Conservation (phyloP, 2,113 vertebrate genomes). For the Rhinichthys klamathensis region DNA sequence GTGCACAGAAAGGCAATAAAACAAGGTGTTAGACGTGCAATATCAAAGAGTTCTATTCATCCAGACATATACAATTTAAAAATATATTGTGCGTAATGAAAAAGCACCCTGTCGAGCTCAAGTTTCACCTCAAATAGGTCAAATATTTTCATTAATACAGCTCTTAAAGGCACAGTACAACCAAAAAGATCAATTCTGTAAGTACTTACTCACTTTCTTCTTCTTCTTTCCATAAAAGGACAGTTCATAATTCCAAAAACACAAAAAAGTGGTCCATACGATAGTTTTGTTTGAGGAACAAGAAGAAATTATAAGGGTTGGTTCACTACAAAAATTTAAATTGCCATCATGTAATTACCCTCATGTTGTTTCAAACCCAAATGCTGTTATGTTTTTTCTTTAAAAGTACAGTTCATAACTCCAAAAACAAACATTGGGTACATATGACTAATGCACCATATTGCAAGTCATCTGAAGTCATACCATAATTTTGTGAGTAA, state of each 20-base stretch:
- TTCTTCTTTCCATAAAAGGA: background rate
- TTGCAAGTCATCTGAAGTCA: no score
- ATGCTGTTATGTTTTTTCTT: no score
- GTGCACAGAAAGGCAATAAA: background rate
- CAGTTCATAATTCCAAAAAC: background rate
- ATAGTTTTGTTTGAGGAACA: background rate
- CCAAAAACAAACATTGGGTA: no score
- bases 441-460: no score
- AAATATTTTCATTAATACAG: background rate
- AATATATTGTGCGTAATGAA: background rate
- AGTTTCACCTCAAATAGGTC: background rate
- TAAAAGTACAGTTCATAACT: no score
- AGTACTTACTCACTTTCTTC: background rate
- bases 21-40: background rate
- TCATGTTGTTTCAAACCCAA: no score
- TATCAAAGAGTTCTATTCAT: slow-evolving; percentile 6
- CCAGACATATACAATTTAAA: background rate
- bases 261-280: background rate
- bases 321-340: no score
- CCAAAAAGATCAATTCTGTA: background rate
- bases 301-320: no score
- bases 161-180: background rate
- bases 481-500: no score
- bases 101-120: background rate
- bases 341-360: no score